These are phyloP conservation scores for Apolygus lucorum DNA, from an alignment of 1,140 invertebrate genomes.

Conservation along the genomic window DNA sequence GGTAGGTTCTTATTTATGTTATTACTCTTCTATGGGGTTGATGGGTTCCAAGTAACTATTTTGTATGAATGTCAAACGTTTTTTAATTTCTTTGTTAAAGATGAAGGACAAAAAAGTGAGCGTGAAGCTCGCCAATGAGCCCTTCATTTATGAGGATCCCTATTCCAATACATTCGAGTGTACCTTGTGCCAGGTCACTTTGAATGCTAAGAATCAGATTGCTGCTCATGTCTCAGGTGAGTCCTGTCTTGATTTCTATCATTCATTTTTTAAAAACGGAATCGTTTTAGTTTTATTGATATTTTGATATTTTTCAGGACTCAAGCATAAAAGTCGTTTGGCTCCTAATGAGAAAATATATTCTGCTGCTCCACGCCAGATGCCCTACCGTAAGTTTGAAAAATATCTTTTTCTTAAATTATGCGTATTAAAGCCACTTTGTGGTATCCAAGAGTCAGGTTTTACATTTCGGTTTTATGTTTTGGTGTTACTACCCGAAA, in stretches of 20 bases:
- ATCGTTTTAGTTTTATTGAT: too few species aligned
- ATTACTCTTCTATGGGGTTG: too few species aligned
- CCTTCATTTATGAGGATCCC: conserved; percentile 21
- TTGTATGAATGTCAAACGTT: too few species aligned
- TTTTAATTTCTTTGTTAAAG: too few species aligned
- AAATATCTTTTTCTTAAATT: too few species aligned
- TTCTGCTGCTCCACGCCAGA: neutral
- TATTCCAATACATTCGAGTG: conserved; percentile 18
- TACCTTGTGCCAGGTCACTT: conserved; percentile 17
- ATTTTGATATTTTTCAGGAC: conserved; percentile 13
- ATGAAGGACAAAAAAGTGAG: conserved; percentile 10
- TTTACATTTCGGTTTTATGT: too few species aligned
- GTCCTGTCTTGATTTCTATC: neutral
- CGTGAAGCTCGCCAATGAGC: conserved; percentile 9
- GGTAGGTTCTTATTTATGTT: too few species aligned
- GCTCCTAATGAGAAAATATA: neutral
- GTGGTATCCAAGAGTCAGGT: too few species aligned
- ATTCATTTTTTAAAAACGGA: neutral
- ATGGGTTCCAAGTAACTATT: too few species aligned
- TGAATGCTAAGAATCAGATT: conserved; percentile 25
- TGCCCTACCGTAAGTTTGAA: neutral
- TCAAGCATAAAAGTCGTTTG: conserved; percentile 18
- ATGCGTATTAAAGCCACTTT: too few species aligned
- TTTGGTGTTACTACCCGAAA: too few species aligned
- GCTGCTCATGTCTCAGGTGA: conserved; percentile 23